Conservation (phyloP, 2,113 vertebrate genomes). For the Garra rufa region DNA sequence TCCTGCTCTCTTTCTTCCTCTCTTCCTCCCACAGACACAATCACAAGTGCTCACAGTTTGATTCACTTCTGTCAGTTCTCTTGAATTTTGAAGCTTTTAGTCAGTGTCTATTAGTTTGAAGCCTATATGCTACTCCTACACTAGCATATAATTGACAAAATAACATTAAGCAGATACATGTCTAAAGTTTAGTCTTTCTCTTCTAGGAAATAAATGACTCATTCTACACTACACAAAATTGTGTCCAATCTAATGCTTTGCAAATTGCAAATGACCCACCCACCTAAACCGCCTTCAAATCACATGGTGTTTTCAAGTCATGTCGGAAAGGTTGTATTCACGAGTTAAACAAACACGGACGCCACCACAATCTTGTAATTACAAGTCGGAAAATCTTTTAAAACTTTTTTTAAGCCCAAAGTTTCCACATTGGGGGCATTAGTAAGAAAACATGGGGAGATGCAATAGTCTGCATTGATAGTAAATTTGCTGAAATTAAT, state of each 20-base stretch:
- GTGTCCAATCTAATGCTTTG: neutral
- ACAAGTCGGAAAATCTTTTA: no score
- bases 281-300: neutral
- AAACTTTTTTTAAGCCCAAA: no score
- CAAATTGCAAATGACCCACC: neutral
- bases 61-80: neutral
- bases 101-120: constrained; percentile 8
- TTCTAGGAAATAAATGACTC: neutral
- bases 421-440: no score
- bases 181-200: neutral
- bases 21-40: constrained; percentile 6
- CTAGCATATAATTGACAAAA: neutral
- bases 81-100: constrained; percentile 9
- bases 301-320: neutral
- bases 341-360: neutral
- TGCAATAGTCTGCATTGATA: no score
- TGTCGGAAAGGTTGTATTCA: neutral
- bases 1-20: neutral
- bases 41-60: neutral
- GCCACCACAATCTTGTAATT: no score
- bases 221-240: neutral
- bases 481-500: no score
- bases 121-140: neutral
- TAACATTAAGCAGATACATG: neutral
- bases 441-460: no score